phyloP scores from a whole-genome alignment of 2,888 invertebrate genomes.

The Apantesis nais region DNA sequence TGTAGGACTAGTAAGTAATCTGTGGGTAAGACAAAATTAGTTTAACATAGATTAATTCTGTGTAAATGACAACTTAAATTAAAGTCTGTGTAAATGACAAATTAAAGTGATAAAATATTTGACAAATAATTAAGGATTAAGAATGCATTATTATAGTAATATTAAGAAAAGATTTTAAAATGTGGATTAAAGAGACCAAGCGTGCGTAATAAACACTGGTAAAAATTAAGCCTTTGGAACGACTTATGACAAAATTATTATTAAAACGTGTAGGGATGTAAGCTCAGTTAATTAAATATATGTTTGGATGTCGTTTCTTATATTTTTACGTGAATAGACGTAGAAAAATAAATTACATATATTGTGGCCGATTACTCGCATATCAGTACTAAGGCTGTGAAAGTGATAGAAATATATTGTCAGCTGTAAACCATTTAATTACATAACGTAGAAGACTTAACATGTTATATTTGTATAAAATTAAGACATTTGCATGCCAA shows the following conservation, averaged over 20 bases:
- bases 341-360: slow-evolving; percentile 33
- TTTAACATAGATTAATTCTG: slow-evolving; percentile 24
- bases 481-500: slow-evolving; percentile 8
- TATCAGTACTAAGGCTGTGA: slow-evolving; percentile 66
- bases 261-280: slow-evolving; percentile 41
- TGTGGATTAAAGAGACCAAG: neutral
- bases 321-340: slow-evolving; percentile 41
- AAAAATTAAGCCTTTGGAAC: slow-evolving; percentile 26
- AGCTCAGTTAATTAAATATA: slow-evolving; percentile 74
- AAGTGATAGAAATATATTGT: slow-evolving; percentile 55
- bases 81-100: slow-evolving; percentile 32
- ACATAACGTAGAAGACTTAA: slow-evolving; percentile 47
- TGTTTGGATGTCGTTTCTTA: slow-evolving; percentile 33
- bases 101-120: slow-evolving; percentile 40
- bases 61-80: slow-evolving; percentile 33
- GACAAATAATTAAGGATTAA: slow-evolving; percentile 38
- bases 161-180: slow-evolving; percentile 2
- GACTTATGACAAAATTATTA: slow-evolving; percentile 27
- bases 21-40: slow-evolving; percentile 26
- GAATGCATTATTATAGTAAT: neutral
- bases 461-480: slow-evolving; percentile 4
- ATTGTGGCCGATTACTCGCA: slow-evolving; percentile 40
- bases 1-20: slow-evolving; percentile 31
- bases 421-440: slow-evolving; percentile 54
- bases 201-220: neutral